Evolutionary conservation across 2,113 vertebrate species (phyloP).

Genomic region (Ochotona curzoniae): DNA sequence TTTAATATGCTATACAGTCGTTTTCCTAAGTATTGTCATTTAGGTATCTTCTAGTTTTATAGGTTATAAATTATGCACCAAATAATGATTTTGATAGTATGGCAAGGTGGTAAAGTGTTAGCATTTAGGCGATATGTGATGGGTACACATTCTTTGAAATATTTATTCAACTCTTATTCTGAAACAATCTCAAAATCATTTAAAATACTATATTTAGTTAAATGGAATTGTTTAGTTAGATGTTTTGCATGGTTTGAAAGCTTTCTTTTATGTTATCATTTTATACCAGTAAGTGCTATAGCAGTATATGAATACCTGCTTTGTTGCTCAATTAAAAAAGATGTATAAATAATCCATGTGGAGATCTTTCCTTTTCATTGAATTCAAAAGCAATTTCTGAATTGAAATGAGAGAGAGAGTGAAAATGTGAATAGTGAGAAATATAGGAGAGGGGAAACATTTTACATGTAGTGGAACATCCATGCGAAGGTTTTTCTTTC

Average conservation of each 20-base stretch:
- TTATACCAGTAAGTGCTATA: background rate
- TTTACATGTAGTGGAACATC: background rate
- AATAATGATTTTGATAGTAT: constrained; percentile 19
- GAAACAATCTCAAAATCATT: constrained; percentile 41
- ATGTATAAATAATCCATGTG: constrained; percentile 38
- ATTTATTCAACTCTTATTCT: constrained; percentile 12
- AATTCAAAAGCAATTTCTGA: constrained; percentile 37
- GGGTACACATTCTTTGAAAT: background rate
- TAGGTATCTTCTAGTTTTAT: constrained; percentile 11
- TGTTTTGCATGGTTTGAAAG: constrained; percentile 32
- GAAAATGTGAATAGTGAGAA: background rate
- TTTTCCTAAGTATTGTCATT: background rate
- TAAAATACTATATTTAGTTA: constrained; percentile 16
- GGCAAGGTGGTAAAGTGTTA: background rate
- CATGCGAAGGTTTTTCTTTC: background rate
- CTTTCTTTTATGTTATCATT: constrained; percentile 22
- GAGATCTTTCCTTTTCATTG: constrained; percentile 16
- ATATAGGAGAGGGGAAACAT: background rate
- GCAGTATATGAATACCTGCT: constrained; percentile 38
- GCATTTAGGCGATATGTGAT: constrained; percentile 29
- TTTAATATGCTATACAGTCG: background rate
- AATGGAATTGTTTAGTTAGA: constrained; percentile 9
- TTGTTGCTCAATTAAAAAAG: constrained; percentile 60
- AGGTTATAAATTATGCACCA: constrained; percentile 13
- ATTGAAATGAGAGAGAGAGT: background rate